phyloP scores from a whole-genome alignment of 2,113 vertebrate species.

The Heloderma charlesbogerti region DNA sequence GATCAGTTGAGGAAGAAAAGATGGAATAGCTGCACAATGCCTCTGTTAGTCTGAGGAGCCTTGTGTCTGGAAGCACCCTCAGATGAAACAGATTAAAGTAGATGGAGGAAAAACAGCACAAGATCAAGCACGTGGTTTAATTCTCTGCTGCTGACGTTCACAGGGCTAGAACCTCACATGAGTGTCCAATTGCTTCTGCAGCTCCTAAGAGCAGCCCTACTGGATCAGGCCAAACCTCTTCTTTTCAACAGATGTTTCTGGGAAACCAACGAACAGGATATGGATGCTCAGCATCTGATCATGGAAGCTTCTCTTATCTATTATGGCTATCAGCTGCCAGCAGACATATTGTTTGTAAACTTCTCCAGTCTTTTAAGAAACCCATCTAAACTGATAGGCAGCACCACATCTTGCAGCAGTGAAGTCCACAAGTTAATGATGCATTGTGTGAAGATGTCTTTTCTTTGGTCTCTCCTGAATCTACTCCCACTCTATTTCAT shows the following conservation, averaged over 20 bases:
- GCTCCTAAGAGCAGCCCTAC: background rate
- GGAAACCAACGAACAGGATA: background rate
- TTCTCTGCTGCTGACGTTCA: conserved; percentile 23
- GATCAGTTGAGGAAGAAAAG: no score
- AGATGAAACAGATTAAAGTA: conserved; percentile 54
- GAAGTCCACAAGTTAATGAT: background rate
- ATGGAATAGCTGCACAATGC: no score
- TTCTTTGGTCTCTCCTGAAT: background rate
- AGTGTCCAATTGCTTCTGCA: background rate
- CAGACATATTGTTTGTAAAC: background rate
- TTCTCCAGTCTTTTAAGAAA: background rate
- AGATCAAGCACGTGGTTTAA: background rate
- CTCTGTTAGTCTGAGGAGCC: no score
- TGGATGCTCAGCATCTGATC: background rate
- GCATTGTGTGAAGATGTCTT: background rate
- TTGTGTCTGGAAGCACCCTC: no score
- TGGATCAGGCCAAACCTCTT: background rate
- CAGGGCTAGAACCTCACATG: conserved; percentile 24
- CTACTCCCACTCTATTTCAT: background rate
- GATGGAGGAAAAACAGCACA: conserved; percentile 8
- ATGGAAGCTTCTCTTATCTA: background rate
- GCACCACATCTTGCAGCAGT: background rate
- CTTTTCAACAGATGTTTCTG: background rate
- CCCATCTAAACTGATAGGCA: background rate
- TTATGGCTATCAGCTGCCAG: background rate